Evolutionary conservation across 1,140 invertebrate species (phyloP).

Genomic region (Philaenus spumarius): DNA sequence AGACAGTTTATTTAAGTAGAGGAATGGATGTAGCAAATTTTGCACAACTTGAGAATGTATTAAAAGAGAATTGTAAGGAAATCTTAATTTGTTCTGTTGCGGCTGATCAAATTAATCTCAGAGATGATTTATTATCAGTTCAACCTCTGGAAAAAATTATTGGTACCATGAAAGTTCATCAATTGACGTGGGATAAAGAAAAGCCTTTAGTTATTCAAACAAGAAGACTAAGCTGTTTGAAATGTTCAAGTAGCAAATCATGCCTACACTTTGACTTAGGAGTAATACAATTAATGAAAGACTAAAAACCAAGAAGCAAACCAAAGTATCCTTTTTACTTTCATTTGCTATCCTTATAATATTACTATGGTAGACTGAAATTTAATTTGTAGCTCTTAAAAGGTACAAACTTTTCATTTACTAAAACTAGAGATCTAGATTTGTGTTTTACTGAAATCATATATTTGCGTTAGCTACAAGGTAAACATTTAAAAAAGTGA

Average conservation of each 20-base stretch:
- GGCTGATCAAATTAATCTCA: conserved; percentile 8
- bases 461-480: no score
- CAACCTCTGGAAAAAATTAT: conserved; percentile 1
- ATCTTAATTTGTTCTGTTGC: conserved; percentile 8
- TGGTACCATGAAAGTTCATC: conserved; percentile 14
- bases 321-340: no score
- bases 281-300: no score
- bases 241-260: conserved; percentile 10
- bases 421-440: no score
- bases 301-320: no score
- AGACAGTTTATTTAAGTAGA: conserved; percentile 21
- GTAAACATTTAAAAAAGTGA: no score
- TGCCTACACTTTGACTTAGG: conserved; percentile 13
- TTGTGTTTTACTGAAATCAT: no score
- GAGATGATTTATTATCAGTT: conserved; percentile 1
- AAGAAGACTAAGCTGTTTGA: conserved; percentile 7
- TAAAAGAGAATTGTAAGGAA: conserved; percentile 9
- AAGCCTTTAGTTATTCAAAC: conserved; percentile 5
- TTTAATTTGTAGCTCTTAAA: no score
- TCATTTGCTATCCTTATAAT: no score
- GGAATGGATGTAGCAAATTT: conserved; percentile 24
- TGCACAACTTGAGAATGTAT: conserved; percentile 7
- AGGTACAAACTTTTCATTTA: no score
- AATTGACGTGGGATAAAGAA: conserved; percentile 13
- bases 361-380: no score